These are phyloP conservation scores for Calonectris borealis DNA, from an alignment of 2,113 vertebrate species.

Conservation along the genomic window DNA sequence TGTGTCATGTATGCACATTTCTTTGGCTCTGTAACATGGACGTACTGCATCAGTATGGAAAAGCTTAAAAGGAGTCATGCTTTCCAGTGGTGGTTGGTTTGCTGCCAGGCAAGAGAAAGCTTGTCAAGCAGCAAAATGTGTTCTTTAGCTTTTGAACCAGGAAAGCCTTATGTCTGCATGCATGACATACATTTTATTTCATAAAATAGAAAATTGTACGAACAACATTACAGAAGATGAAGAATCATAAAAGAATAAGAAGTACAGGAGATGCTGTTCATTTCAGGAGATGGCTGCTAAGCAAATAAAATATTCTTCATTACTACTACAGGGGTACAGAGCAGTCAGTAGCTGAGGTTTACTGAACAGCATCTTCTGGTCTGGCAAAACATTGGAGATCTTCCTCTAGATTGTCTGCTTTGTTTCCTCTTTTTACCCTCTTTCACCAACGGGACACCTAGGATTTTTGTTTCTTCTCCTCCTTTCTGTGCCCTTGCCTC, in stretches of 20 bases:
- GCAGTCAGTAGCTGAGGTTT: background rate
- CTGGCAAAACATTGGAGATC: background rate
- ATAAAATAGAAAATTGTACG: background rate
- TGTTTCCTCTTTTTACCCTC: background rate
- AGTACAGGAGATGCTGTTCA: background rate
- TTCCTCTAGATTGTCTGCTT: background rate
- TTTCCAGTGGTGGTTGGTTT: background rate
- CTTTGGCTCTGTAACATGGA: background rate
- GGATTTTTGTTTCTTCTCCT: background rate
- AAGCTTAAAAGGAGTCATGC: background rate
- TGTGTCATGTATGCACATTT: background rate
- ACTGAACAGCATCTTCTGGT: background rate
- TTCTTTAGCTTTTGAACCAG: background rate
- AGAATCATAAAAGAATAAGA: background rate
- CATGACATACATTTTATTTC: background rate
- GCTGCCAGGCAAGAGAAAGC: background rate
- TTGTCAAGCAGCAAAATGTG: background rate
- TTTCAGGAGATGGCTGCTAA: background rate
- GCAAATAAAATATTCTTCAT: background rate
- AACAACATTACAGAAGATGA: background rate
- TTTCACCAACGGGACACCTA: background rate
- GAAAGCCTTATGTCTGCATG: background rate
- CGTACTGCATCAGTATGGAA: rapidly evolving
- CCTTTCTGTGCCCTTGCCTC: background rate
- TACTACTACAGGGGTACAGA: background rate